Evolutionary conservation across 2,113 vertebrate genomes (phyloP).

Genomic region (Zosterops pallidus): DNA sequence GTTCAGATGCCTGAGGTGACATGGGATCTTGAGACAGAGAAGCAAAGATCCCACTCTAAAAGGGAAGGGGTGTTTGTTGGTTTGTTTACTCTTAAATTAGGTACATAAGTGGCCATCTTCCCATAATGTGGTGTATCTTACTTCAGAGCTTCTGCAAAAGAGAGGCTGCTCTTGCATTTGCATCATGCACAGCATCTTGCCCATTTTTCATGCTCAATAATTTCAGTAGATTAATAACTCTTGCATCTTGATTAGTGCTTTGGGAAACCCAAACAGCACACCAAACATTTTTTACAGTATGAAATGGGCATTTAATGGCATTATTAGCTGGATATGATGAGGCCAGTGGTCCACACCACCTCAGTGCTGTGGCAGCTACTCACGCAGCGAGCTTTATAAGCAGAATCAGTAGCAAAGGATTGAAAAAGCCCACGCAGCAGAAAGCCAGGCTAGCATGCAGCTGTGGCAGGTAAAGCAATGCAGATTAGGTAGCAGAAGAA

Average conservation of each 20-base stretch:
- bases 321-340: neutral
- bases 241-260: neutral
- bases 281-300: neutral
- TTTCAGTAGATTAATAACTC: neutral
- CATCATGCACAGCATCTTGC: neutral
- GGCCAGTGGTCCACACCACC: neutral
- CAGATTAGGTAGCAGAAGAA: neutral
- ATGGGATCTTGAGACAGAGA: neutral
- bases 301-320: neutral
- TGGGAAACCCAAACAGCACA: neutral
- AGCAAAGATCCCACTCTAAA: neutral
- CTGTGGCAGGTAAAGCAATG: conserved; percentile 19
- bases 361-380: neutral
- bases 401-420: conserved; percentile 26
- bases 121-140: neutral
- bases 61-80: neutral
- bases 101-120: neutral
- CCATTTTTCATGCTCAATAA: neutral
- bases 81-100: neutral
- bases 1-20: neutral
- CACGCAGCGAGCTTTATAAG: neutral
- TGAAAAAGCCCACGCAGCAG: neutral
- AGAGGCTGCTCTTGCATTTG: neutral
- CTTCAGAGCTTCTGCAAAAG: conserved; percentile 15
- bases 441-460: conserved; percentile 50